phyloP scores from a whole-genome alignment of 2,888 invertebrate species.

The Melanostoma scalare region DNA sequence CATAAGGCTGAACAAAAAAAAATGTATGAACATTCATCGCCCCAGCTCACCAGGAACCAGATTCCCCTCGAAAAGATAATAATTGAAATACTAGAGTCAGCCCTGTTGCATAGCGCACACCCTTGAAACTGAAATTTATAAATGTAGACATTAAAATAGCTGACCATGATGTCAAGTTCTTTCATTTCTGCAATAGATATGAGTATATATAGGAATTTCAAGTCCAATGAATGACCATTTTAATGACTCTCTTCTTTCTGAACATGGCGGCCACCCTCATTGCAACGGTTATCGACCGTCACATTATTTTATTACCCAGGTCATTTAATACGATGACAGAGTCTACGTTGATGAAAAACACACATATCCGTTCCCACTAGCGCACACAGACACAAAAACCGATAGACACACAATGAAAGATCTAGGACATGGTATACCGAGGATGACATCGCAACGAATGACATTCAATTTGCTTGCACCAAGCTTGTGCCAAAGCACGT shows the following conservation, averaged over 20 bases:
- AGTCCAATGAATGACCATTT: slow-evolving; percentile 39
- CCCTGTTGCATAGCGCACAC: slow-evolving; percentile 30
- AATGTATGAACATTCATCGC: slow-evolving; percentile 21
- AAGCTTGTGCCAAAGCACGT: slow-evolving; percentile 9
- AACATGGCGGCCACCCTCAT: slow-evolving; percentile 10
- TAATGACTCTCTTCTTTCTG: slow-evolving; percentile 18
- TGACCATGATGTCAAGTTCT: background rate
- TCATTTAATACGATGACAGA: slow-evolving; percentile 39
- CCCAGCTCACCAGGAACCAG: background rate
- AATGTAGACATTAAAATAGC: slow-evolving; percentile 41
- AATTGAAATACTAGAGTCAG: background rate
- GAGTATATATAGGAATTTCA: background rate
- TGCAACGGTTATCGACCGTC: slow-evolving; percentile 50
- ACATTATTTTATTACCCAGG: slow-evolving; percentile 57
- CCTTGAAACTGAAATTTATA: slow-evolving; percentile 27
- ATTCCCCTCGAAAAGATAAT: background rate
- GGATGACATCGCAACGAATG: slow-evolving; percentile 58
- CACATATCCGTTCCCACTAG: background rate
- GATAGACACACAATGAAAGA: slow-evolving; percentile 16
- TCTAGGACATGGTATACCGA: slow-evolving; percentile 37
- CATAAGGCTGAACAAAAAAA: background rate
- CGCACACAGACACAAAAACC: background rate
- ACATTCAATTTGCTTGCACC: slow-evolving; percentile 62
- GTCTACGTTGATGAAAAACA: slow-evolving; percentile 20
- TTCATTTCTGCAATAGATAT: too few species aligned